Conservation (phyloP, 2,888 invertebrate species). For the Laothoe populi region DNA sequence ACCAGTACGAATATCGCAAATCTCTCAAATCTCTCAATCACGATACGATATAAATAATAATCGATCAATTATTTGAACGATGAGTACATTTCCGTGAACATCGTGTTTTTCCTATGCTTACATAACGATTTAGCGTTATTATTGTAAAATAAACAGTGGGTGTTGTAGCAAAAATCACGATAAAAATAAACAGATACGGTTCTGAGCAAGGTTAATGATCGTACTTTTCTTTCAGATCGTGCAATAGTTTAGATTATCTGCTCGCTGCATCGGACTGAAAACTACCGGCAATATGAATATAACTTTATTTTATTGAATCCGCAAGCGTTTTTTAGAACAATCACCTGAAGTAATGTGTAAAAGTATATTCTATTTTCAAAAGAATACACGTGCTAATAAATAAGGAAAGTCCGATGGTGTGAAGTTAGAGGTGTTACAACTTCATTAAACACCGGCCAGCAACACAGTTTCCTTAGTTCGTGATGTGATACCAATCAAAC, state of each 20-base stretch:
- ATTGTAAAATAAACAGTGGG: slow-evolving; percentile 39
- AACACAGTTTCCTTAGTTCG: slow-evolving; percentile 66
- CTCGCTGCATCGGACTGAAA: background rate
- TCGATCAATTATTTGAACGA: slow-evolving; percentile 44
- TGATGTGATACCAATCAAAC: slow-evolving; percentile 68
- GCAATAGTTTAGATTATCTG: background rate
- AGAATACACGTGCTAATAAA: too few species aligned
- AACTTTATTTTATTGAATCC: background rate
- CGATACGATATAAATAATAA: slow-evolving; percentile 38
- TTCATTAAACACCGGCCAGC: slow-evolving; percentile 56
- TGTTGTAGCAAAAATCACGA: slow-evolving; percentile 35
- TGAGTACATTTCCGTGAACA: slow-evolving; percentile 50
- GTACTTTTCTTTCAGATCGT: slow-evolving; percentile 3
- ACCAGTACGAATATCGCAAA: background rate
- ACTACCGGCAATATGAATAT: slow-evolving; percentile 6
- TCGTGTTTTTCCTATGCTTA: slow-evolving; percentile 44
- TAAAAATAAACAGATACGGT: slow-evolving; percentile 31
- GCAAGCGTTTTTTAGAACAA: too few species aligned
- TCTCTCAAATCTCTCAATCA: slow-evolving; percentile 12
- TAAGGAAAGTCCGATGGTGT: slow-evolving; percentile 6
- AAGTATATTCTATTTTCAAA: background rate
- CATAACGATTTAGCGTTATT: slow-evolving; percentile 43
- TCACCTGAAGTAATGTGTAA: background rate
- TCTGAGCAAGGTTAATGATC: background rate
- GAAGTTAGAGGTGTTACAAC: slow-evolving; percentile 50